These are phyloP conservation scores for Collichthys lucidus DNA, from an alignment of 2,113 vertebrate species.

Conservation along the genomic window DNA sequence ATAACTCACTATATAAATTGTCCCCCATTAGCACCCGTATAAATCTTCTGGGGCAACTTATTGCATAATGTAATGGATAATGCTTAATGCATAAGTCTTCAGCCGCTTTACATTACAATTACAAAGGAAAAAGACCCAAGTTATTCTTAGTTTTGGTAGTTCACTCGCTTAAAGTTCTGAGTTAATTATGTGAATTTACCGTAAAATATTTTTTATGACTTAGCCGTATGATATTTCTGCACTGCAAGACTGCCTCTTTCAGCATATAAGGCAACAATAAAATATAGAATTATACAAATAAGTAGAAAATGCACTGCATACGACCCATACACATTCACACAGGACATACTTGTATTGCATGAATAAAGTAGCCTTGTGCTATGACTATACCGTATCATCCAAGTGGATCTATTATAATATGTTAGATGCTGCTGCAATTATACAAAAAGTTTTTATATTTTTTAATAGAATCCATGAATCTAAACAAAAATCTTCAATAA, in stretches of 20 bases:
- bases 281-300: no score
- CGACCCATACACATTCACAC: no score
- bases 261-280: no score
- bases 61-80: constrained; percentile 28
- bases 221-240: not conserved
- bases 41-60: constrained; percentile 32
- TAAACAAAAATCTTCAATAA: not conserved
- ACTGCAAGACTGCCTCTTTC: not conserved
- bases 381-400: not conserved
- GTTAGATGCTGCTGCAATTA: not conserved
- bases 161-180: not conserved
- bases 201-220: not conserved
- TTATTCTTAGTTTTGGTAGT: not conserved
- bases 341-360: not conserved
- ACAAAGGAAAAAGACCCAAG: not conserved
- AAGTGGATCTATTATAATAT: not conserved
- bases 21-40: constrained; percentile 20
- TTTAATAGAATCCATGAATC: constrained; percentile 25
- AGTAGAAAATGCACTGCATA: no score
- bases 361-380: not conserved
- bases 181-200: not conserved
- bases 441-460: not conserved
- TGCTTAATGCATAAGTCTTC: constrained; percentile 14
- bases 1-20: constrained; percentile 20
- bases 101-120: constrained; percentile 9